Conservation (phyloP, 37 sponge, comb jelly and placozoan species). For the Axinella damicornis region DNA sequence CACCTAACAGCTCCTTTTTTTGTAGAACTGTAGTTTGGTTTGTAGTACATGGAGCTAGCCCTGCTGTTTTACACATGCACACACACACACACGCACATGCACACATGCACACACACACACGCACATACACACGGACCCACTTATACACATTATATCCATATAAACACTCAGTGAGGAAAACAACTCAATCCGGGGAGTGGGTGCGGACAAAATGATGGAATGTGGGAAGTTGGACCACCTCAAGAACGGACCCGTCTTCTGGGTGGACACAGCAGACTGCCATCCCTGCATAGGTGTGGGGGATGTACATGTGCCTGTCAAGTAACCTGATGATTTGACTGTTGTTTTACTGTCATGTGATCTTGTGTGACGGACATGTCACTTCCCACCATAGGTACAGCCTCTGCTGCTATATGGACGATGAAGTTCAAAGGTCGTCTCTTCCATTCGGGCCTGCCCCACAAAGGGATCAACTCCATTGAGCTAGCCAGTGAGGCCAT, state of each 20-base stretch:
- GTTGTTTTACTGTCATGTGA: too few relatives aligned
- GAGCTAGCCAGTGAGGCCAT: constrained; percentile 72
- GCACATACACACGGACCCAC: too few relatives aligned
- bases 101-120: too few relatives aligned
- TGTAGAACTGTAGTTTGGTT: too few relatives aligned
- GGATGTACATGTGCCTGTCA: too few relatives aligned
- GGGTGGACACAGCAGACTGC: constrained; percentile 83
- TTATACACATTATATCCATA: too few relatives aligned
- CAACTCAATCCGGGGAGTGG: constrained; percentile 65
- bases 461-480: constrained; percentile 79
- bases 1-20: too few relatives aligned
- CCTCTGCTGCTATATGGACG: constrained; percentile 73
- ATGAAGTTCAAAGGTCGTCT: constrained; percentile 68
- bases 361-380: too few relatives aligned
- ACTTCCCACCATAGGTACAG: constrained; percentile 38
- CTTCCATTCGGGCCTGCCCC: constrained; percentile 87
- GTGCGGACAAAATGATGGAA: constrained; percentile 77
- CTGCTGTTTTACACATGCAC: too few relatives aligned
- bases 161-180: constrained; percentile 66
- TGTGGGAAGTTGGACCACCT: constrained; percentile 68
- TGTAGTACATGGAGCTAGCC: too few relatives aligned
- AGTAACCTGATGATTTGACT: too few relatives aligned
- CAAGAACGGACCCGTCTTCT: constrained; percentile 74
- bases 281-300: constrained; percentile 73
- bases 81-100: too few relatives aligned